phyloP scores from a whole-genome alignment of 2,797 vertebrate species.

The Paedocypris micromegethes region DNA sequence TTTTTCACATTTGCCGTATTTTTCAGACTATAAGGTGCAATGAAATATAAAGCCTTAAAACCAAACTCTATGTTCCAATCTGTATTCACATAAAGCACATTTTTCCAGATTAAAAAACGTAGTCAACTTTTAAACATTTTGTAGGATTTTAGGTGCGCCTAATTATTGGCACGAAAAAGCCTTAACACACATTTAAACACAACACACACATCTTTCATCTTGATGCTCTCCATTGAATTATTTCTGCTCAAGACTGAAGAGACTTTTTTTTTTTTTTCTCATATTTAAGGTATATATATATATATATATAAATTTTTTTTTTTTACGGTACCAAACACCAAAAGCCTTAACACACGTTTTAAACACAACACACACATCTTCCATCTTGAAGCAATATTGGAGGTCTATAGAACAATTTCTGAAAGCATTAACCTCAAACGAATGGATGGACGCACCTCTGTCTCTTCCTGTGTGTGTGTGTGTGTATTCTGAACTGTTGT shows the following conservation, averaged over 20 bases:
- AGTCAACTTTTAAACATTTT: background rate
- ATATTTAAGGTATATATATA: too few species aligned
- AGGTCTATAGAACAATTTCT: conserved; percentile 31
- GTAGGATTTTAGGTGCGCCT: too few species aligned
- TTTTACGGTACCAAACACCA: background rate
- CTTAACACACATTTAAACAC: too few species aligned
- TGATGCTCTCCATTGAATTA: background rate
- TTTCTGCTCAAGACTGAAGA: background rate
- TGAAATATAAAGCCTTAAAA: too few species aligned
- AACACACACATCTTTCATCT: background rate
- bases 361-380: conserved; percentile 10
- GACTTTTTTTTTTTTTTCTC: background rate
- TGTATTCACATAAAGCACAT: background rate
- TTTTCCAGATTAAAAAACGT: background rate
- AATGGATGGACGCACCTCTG: conserved; percentile 13
- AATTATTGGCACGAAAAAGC: too few species aligned
- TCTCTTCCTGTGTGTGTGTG: conserved; percentile 19
- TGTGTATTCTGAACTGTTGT: conserved; percentile 50
- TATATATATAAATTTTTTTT: background rate
- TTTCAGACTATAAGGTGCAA: too few species aligned
- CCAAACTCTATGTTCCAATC: too few species aligned
- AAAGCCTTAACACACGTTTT: conserved; percentile 2
- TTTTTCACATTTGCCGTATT: background rate
- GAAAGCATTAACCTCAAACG: conserved; percentile 48
- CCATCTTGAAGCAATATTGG: background rate